Evolutionary conservation across 1,140 invertebrate genomes (phyloP).

Genomic region (Tetragnatha versicolor): DNA sequence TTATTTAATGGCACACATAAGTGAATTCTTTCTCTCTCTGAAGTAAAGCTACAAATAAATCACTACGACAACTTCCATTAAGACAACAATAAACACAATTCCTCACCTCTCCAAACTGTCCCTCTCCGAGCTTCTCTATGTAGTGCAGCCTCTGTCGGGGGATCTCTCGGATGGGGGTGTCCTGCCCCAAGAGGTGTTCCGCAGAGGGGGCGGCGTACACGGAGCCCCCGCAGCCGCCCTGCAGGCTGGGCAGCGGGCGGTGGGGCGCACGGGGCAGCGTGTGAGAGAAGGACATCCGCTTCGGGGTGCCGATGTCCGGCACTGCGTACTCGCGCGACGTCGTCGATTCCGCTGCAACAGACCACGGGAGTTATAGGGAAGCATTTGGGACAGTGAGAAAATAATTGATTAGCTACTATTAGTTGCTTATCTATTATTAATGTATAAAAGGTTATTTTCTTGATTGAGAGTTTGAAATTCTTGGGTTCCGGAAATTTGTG

Average conservation of each 20-base stretch:
- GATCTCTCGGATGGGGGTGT: slow-evolving; percentile 74
- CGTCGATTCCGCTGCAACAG: slow-evolving; percentile 68
- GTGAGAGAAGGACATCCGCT: slow-evolving; percentile 33
- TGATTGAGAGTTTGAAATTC: no score
- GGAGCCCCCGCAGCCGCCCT: slow-evolving; percentile 66
- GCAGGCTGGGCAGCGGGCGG: slow-evolving; percentile 63
- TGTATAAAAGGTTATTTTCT: no score
- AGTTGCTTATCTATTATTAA: no score
- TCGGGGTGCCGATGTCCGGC: slow-evolving; percentile 59
- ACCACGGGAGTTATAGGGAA: slow-evolving; percentile 57
- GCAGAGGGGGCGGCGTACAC: slow-evolving; percentile 66
- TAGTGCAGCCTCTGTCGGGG: slow-evolving; percentile 77
- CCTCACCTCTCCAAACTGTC: slow-evolving; percentile 81
- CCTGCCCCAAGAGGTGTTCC: slow-evolving; percentile 65
- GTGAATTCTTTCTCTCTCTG: no score
- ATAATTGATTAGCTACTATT: no score
- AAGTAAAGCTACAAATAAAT: background rate
- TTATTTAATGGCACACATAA: no score
- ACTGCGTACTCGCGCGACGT: slow-evolving; percentile 70
- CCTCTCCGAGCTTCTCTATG: slow-evolving; percentile 79
- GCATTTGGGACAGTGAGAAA: background rate
- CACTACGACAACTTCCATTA: background rate
- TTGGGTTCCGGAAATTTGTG: no score
- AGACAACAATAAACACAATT: background rate
- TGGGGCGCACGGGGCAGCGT: slow-evolving; percentile 42